A percentile compares a stretch with the other conserved stretches of the same genome.
These are phyloP conservation scores for Rhinogobius similis DNA, from an alignment of 2,113 vertebrate species.

Conservation along the genomic window DNA sequence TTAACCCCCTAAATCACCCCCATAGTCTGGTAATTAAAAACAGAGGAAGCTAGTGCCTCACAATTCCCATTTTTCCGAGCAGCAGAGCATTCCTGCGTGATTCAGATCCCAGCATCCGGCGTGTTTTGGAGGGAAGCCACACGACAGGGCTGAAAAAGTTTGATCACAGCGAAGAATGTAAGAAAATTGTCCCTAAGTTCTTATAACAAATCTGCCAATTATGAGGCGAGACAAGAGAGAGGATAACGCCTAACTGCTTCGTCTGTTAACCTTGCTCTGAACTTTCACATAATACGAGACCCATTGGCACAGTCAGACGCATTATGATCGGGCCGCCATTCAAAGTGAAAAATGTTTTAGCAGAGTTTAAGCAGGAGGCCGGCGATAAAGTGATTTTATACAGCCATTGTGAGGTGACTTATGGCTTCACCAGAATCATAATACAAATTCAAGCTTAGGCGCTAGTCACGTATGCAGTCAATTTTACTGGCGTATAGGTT, in stretches of 20 bases:
- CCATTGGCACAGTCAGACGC: conserved; percentile 12
- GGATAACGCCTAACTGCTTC: conserved; percentile 14
- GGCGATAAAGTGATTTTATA: conserved; percentile 26
- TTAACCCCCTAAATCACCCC: conserved; percentile 49
- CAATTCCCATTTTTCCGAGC: conserved; percentile 49
- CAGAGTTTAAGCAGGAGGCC: conserved; percentile 23
- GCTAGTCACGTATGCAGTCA: conserved; percentile 19
- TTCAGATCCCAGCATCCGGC: conserved; percentile 58
- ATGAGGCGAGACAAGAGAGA: conserved; percentile 16
- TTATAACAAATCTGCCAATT: conserved; percentile 46
- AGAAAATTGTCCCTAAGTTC: conserved; percentile 34
- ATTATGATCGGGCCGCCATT: conserved; percentile 34
- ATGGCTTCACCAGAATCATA: conserved; percentile 46
- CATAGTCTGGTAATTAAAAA: conserved; percentile 69
- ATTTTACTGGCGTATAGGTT: conserved; percentile 22
- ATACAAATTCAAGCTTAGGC: conserved; percentile 24
- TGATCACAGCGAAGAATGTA: conserved; percentile 38
- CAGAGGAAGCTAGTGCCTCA: conserved; percentile 58
- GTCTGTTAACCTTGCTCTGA: conserved; percentile 40
- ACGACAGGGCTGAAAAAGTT: conserved; percentile 27
- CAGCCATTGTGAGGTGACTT: conserved; percentile 35
- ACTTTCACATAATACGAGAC: conserved; percentile 24
- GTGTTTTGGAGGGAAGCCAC: conserved; percentile 61
- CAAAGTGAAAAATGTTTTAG: conserved; percentile 42
- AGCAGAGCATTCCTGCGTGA: conserved; percentile 62